Conservation (phyloP, 1,140 invertebrate genomes). For the Zaprionus capensis region DNA sequence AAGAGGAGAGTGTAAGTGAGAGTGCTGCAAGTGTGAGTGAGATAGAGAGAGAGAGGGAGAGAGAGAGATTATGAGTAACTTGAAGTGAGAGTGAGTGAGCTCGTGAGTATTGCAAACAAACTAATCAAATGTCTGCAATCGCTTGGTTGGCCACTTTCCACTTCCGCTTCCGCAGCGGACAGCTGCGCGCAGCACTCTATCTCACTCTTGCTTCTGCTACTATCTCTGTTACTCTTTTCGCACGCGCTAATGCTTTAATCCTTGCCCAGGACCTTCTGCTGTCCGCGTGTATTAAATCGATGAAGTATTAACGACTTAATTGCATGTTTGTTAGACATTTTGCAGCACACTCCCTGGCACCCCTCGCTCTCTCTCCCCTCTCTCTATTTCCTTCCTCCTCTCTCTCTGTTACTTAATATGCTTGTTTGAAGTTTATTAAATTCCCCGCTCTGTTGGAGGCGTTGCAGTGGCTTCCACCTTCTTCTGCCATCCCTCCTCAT, state of each 20-base stretch:
- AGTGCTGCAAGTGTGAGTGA: background rate
- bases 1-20: background rate
- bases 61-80: background rate
- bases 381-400: background rate
- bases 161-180: slow-evolving; percentile 61
- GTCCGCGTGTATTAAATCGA: slow-evolving; percentile 75
- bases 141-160: slow-evolving; percentile 39
- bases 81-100: background rate
- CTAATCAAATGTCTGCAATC: slow-evolving; percentile 80
- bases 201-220: background rate
- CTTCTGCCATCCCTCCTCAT: background rate
- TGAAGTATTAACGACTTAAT: slow-evolving; percentile 83
- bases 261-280: slow-evolving; percentile 49
- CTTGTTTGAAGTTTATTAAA: slow-evolving; percentile 62
- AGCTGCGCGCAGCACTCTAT: background rate
- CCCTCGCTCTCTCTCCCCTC: too few species aligned
- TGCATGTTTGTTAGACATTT: slow-evolving; percentile 81
- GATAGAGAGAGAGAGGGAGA: background rate
- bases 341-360: slow-evolving; percentile 16
- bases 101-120: slow-evolving; percentile 56
- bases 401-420: slow-evolving; percentile 9
- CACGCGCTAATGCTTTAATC: slow-evolving; percentile 78
- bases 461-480: slow-evolving; percentile 54
- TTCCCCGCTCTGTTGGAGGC: slow-evolving; percentile 48
- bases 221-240: slow-evolving; percentile 25